Conservation (phyloP, 1,140 invertebrate species). For the Drosophila nigromelanica region DNA sequence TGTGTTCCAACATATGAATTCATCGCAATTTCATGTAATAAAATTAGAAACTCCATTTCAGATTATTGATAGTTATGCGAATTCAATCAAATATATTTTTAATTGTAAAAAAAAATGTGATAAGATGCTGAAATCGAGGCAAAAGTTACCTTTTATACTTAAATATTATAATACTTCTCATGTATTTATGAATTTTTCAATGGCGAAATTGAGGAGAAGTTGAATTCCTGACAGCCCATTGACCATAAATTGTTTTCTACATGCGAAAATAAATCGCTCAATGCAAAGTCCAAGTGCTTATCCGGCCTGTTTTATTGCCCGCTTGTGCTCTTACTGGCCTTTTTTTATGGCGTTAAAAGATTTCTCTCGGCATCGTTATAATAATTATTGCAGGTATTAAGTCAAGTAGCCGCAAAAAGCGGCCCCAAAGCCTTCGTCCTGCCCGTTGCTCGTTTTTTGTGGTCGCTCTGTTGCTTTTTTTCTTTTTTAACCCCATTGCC, state of each 20-base stretch:
- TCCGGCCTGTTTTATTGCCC: slow-evolving; percentile 72
- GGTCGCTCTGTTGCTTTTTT: slow-evolving; percentile 23
- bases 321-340: slow-evolving; percentile 26
- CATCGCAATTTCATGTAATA: background rate
- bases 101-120: no score
- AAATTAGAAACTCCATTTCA: no score
- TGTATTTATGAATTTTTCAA: no score
- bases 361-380: slow-evolving; percentile 70
- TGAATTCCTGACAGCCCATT: slow-evolving; percentile 3
- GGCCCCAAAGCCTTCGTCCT: slow-evolving; percentile 27
- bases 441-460: slow-evolving; percentile 21
- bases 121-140: no score
- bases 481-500: slow-evolving; percentile 38
- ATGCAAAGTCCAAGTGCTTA: slow-evolving; percentile 80
- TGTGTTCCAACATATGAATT: slow-evolving; percentile 48
- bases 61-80: no score
- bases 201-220: slow-evolving; percentile 13
- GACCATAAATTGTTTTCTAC: slow-evolving; percentile 44
- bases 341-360: slow-evolving; percentile 58
- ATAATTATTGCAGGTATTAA: slow-evolving; percentile 82
- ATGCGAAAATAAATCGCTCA: slow-evolving; percentile 68
- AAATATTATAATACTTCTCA: no score
- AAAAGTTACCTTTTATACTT: no score
- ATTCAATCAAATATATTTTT: no score
- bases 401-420: slow-evolving; percentile 76